These are phyloP conservation scores for Enoplosus armatus DNA, from an alignment of 2,797 vertebrate species.

Conservation along the genomic window DNA sequence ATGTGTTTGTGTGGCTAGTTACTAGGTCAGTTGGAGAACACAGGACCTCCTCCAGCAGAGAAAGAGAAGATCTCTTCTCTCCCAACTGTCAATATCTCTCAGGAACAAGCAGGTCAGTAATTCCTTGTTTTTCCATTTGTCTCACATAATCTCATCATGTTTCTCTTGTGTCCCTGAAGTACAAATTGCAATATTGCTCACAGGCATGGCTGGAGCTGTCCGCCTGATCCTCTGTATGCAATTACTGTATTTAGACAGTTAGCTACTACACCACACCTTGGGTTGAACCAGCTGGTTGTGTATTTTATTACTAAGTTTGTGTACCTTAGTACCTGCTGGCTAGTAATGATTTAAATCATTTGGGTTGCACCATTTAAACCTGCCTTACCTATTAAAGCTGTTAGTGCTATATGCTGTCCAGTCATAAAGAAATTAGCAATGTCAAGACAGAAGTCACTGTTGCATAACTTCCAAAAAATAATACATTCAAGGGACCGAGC, in stretches of 20 bases:
- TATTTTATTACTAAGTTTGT: neutral
- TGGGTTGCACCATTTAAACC: neutral
- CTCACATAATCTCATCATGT: neutral
- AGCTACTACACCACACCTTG: neutral
- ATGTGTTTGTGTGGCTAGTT: slow-evolving; percentile 81
- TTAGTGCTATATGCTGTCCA: neutral
- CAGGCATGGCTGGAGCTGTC: neutral
- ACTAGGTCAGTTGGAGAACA: slow-evolving; percentile 96
- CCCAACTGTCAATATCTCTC: slow-evolving; percentile 94
- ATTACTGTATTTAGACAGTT: neutral
- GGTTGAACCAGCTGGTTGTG: neutral
- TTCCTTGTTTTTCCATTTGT: neutral
- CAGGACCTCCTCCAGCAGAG: slow-evolving; percentile 95
- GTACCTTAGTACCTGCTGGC: neutral
- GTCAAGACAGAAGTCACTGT: neutral
- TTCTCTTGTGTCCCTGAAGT: slow-evolving; percentile 1
- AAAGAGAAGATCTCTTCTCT: slow-evolving; percentile 96
- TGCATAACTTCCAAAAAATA: neutral
- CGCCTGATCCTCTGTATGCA: neutral
- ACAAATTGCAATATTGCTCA: neutral
- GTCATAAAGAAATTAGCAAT: neutral
- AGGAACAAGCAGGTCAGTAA: slow-evolving; percentile 91
- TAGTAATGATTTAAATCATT: neutral
- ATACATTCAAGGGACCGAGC: neutral
- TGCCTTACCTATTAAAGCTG: neutral